These are phyloP conservation scores for Aproaerema taeniolella DNA, from an alignment of 2,888 invertebrate species.

Conservation along the genomic window DNA sequence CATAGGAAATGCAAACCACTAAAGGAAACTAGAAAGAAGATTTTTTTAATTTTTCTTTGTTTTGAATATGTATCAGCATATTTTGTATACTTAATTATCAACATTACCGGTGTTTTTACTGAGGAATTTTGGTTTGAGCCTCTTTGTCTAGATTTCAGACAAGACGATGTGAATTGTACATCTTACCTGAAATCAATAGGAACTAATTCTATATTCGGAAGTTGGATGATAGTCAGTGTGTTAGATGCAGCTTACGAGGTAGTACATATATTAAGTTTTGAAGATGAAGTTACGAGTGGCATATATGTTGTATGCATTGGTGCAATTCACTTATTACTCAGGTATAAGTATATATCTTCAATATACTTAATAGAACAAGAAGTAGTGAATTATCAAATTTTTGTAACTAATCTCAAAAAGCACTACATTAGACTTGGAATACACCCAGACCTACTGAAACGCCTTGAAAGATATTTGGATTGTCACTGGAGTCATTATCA, in stretches of 20 bases:
- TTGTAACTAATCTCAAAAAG: conserved; percentile 40
- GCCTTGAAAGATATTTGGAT: conserved; percentile 43
- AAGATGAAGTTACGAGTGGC: neutral
- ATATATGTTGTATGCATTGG: neutral
- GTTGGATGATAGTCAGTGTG: too few species aligned
- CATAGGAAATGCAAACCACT: conserved; percentile 29
- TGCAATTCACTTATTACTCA: neutral
- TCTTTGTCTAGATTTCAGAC: neutral
- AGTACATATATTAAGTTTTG: too few species aligned
- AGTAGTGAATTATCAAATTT: conserved; percentile 39
- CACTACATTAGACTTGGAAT: conserved; percentile 44
- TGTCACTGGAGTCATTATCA: conserved; percentile 59
- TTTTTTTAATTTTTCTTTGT: conserved; percentile 29
- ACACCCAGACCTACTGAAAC: conserved; percentile 40
- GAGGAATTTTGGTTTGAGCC: neutral
- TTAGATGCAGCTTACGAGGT: too few species aligned
- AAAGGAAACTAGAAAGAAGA: conserved; percentile 27
- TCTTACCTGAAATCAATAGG: neutral
- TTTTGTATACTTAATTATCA: conserved; percentile 29
- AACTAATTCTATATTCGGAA: neutral
- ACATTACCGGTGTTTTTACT: too few species aligned
- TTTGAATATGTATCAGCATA: conserved; percentile 35
- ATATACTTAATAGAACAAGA: conserved; percentile 41
- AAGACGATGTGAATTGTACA: too few species aligned
- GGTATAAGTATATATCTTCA: conserved; percentile 25